Evolutionary conservation across 2,113 vertebrate species (phyloP), one percentile per base, ranked within the genome.

Genomic region (Ginglymostoma cirratum): DNA sequence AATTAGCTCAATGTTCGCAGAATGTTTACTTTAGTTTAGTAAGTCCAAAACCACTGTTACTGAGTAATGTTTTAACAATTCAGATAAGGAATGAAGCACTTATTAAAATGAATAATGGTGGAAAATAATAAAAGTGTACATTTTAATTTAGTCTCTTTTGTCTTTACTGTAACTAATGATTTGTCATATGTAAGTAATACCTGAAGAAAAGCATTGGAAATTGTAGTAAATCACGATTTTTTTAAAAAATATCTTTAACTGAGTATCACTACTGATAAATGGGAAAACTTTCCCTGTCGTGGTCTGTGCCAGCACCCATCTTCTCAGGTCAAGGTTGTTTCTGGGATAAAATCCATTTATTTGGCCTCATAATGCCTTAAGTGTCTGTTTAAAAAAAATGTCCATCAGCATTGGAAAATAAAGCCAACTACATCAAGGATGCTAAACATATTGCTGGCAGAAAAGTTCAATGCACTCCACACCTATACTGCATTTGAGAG

Each of bases 101-200:
- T 45, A 70, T 70, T 94, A 94, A 94, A 94, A 94, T 69, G 1
- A 66, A 70, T 66, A 94, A 94, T 69, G n/a, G 17, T 70, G 42
- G 66, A 24, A 70, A 42, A 83, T 83, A 83, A 23, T 83, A 45
- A 83, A 83, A 42, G 5, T 42, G 3, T 78, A n/a, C 80, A 83
- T 45, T 8, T 70, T 38, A 69, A 45, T 94, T 42, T 24, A 17
- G 5, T 72, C 45, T 95, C 27, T 1, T 70, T 72, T 7, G 0
- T 24, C 27, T 94, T 3, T 48, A 6, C 27, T 19, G 1, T 12
- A 52, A 27, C 69, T 45, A 69, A 55, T 94, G 85, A 48, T 87
- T 52, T 61, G 38, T 21, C 21, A 38, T n/a, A 30, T 30, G 27
- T 34, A 4, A 48, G 14, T 85, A 27, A 6, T 27, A 27, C 52